These are phyloP conservation scores for Gonocerus acuteangulatus DNA, from an alignment of 2,888 invertebrate species.

Conservation along the genomic window DNA sequence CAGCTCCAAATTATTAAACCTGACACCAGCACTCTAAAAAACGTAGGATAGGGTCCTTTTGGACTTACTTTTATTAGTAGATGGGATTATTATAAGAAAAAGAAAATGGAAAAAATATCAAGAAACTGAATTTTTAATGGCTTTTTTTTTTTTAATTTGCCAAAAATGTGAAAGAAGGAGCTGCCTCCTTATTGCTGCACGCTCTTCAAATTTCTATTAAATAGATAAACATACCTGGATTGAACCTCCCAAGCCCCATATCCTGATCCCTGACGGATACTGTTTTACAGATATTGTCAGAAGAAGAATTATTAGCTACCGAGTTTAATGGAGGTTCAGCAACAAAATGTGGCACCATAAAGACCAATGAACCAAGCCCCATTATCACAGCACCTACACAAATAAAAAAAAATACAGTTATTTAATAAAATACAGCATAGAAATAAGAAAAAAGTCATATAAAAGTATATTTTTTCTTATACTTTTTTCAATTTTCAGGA, in stretches of 20 bases:
- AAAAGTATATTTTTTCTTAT: no score
- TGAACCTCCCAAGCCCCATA: constrained; percentile 54
- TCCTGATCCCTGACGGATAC: constrained; percentile 66
- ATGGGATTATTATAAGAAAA: not conserved
- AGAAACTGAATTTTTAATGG: no score
- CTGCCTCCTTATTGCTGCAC: no score
- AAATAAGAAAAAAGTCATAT: not conserved
- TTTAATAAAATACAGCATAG: no score
- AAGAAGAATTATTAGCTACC: constrained; percentile 57
- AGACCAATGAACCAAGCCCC: constrained; percentile 86
- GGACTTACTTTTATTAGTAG: not conserved
- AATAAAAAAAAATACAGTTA: constrained; percentile 49
- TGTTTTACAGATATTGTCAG: constrained; percentile 71
- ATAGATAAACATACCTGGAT: constrained; percentile 25
- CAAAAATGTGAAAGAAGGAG: no score
- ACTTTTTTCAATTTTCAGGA: not conserved
- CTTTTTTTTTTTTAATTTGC: no score
- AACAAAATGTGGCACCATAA: constrained; percentile 87
- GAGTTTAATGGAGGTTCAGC: constrained; percentile 68
- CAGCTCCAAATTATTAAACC: not conserved
- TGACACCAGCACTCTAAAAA: no score
- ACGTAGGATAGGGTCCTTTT: no score
- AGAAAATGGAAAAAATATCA: no score
- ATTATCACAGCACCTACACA: constrained; percentile 73
- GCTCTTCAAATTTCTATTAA: no score